Base-by-base conservation (phyloP, 2,888 invertebrate genomes). In the Dynastes grantii region DNA sequence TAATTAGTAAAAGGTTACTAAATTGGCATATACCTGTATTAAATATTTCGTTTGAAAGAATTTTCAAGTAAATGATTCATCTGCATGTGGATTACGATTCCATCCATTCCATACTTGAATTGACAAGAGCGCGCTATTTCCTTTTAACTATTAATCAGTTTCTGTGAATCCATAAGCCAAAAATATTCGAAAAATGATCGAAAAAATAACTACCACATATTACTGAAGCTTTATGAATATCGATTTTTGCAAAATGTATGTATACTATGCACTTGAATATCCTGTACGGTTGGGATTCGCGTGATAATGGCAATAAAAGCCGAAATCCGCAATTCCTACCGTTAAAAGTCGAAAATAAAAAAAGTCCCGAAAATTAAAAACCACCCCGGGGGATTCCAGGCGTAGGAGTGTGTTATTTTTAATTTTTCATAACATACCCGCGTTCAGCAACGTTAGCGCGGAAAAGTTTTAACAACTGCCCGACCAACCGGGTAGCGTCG, bases 341-440 rank as follows among this genome's bases (percentile, higher is more conserved):
- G 53, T 16, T n/a, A n/a, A n/a, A n/a, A n/a, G 11, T 0, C n/a
- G 53, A 53, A 53, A 8, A 53, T 53, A 53, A 53, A 53, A 53
- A 16, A 53, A 16, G 53, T 16, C 6, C 53, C 0, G 16, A 16
- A 16, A 1, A 45, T 45, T 45, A 45, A 45, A 45, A 45, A 45
- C 45, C 45, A 45, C 11, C 45, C n/a, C n/a, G n/a, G n/a, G n/a
- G n/a, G n/a, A 53, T 53, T 53, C 16, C 53, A 1, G n/a, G 13
- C 53, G 16, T n/a, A 53, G 2, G 16, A 53, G 53, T 53, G 53
- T 61, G 61, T 61, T 61, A 27, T 29, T 22, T 61, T 61, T 11
- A 61, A 61, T 61, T 61, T 61, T 61, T 61, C 61, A 61, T 13
- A 61, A 61, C 29, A 61, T 61, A 61, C 16, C 16, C 16, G 16